Percentiles rank a stretch among this genome's conserved stretches.
phyloP scores from a whole-genome alignment of 2,113 vertebrate genomes.

The Pangasianodon hypophthalmus region DNA sequence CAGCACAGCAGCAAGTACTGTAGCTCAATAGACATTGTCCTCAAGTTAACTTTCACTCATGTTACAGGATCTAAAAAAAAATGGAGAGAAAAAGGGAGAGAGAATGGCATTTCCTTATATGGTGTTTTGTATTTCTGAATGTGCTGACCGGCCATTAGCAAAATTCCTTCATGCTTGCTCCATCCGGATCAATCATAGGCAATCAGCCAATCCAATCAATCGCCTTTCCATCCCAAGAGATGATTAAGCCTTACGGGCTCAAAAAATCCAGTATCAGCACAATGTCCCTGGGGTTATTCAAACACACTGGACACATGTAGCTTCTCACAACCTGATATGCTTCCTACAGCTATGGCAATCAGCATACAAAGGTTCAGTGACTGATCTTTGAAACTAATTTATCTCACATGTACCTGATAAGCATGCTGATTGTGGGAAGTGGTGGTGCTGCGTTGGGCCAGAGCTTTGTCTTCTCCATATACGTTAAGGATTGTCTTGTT shows the following conservation, averaged over 20 bases:
- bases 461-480: constrained; percentile 2
- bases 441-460: background rate
- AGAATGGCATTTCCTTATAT: background rate
- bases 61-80: background rate
- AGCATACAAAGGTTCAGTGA: constrained; percentile 13
- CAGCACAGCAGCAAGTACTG: background rate
- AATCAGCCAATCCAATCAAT: background rate
- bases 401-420: constrained; percentile 31
- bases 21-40: background rate
- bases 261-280: background rate
- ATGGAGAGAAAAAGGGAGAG: background rate
- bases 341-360: background rate
- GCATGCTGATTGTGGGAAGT: background rate
- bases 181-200: background rate
- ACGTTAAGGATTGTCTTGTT: background rate
- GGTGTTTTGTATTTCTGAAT: background rate
- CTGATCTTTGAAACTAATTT: constrained; percentile 39
- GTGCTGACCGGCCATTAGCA: background rate
- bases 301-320: background rate
- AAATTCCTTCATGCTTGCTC: background rate
- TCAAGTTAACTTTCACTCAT: background rate
- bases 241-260: background rate
- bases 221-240: background rate
- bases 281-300: background rate
- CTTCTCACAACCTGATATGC: background rate